Conservation (phyloP, 2,888 invertebrate species). For the Phorcus lineatus region DNA sequence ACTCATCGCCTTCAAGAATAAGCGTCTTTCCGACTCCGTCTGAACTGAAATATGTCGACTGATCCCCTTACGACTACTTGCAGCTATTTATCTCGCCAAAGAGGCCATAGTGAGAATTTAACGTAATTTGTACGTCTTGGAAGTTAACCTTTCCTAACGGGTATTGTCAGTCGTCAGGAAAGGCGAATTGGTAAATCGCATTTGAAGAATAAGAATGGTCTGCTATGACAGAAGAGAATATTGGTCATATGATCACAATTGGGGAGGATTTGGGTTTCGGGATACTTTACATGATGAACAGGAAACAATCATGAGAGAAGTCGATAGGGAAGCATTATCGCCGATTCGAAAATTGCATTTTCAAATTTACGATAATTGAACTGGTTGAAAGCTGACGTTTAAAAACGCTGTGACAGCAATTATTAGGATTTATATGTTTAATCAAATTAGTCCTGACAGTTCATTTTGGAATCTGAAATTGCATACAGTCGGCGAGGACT, state of each 20-base stretch:
- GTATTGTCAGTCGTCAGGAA: background rate
- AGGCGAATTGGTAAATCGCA: conserved; percentile 17
- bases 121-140: conserved; percentile 27
- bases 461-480: background rate
- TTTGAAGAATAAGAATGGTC: conserved; percentile 23
- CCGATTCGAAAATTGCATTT: conserved; percentile 22
- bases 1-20: conserved; percentile 3
- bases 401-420: conserved; percentile 14
- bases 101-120: conserved; percentile 16
- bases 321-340: conserved; percentile 15
- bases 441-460: conserved; percentile 20
- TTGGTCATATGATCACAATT: conserved; percentile 13
- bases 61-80: conserved; percentile 18
- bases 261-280: background rate
- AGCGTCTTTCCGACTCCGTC: conserved; percentile 21
- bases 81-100: conserved; percentile 17
- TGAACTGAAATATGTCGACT: conserved; percentile 15
- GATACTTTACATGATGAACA: conserved; percentile 23
- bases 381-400: conserved; percentile 14
- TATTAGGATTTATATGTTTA: conserved; percentile 21
- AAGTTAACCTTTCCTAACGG: conserved; percentile 23
- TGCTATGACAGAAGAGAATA: conserved; percentile 15
- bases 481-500: too few relatives aligned
- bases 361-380: conserved; percentile 23
- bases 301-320: conserved; percentile 10